Evolutionary conservation across 2,888 invertebrate species (phyloP).

Genomic region (Encarsia formosa): DNA sequence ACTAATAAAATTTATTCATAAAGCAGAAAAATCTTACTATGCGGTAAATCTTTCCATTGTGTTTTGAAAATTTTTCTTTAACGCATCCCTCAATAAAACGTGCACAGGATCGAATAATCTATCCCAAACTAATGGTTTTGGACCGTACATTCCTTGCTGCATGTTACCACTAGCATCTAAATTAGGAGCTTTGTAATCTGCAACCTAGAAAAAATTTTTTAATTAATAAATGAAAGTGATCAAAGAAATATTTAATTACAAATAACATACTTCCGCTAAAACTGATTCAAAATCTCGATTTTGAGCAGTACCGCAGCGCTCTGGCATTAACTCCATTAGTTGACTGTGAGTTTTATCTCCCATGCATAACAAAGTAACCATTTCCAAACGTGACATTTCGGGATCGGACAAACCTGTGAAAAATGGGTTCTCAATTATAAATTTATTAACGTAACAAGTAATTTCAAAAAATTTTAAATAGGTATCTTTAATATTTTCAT

Average conservation of each 20-base stretch:
- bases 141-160: conserved; percentile 82
- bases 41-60: conserved; percentile 90
- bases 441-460: background rate
- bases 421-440: background rate
- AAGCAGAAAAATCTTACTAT: conserved; percentile 63
- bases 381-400: conserved; percentile 76
- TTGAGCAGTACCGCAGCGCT: conserved; percentile 87
- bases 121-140: conserved; percentile 86
- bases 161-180: conserved; percentile 72
- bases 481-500: background rate
- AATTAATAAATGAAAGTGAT: background rate
- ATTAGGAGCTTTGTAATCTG: conserved; percentile 84
- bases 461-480: conserved; percentile 1
- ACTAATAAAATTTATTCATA: too few species aligned
- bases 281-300: conserved; percentile 84
- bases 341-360: conserved; percentile 95
- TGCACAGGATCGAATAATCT: conserved; percentile 91
- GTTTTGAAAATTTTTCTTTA: conserved; percentile 87
- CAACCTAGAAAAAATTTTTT: conserved; percentile 56
- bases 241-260: background rate
- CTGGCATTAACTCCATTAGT: conserved; percentile 91
- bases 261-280: conserved; percentile 64
- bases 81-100: conserved; percentile 84
- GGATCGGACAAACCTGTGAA: conserved; percentile 58
- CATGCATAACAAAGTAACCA: conserved; percentile 88